Percentiles rank a stretch among this genome's conserved stretches.
phyloP scores from a whole-genome alignment of 2,113 vertebrate species.

The Campylomormyrus numenius region DNA sequence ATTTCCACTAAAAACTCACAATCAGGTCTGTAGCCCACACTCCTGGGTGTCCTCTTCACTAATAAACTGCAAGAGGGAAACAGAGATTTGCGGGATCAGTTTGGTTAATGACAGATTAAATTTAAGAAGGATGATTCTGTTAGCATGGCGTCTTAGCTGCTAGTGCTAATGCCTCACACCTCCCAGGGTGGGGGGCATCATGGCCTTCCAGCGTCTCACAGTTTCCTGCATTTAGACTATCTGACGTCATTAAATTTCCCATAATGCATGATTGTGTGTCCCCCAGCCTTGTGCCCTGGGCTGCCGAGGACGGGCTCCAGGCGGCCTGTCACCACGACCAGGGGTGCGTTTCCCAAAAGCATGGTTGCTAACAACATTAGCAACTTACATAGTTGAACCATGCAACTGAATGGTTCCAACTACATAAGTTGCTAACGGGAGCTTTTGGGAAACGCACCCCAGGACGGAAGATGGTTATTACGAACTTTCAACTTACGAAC shows the following conservation, averaged over 20 bases:
- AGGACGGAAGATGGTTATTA: background rate
- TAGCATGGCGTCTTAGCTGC: background rate
- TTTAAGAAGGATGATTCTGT: background rate
- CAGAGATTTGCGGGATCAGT: background rate
- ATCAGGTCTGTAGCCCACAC: constrained; percentile 92
- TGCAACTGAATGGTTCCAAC: no score
- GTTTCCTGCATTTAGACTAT: background rate
- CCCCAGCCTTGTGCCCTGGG: background rate
- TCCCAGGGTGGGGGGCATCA: background rate
- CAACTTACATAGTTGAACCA: no score
- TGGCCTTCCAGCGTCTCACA: background rate
- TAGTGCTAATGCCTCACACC: background rate
- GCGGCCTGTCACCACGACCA: background rate
- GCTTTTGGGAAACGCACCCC: no score
- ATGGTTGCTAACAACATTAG: no score
- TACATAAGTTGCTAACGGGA: no score
- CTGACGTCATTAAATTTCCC: background rate
- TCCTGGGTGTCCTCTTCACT: constrained; percentile 93
- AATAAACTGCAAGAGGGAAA: constrained; percentile 67
- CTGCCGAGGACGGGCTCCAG: background rate
- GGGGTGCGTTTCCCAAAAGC: no score
- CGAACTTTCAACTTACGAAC: no score
- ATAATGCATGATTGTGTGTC: background rate
- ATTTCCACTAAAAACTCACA: constrained; percentile 70
- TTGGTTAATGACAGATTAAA: background rate